Conservation (phyloP, 2,888 invertebrate genomes). For the Pristionchus maxplancki region DNA sequence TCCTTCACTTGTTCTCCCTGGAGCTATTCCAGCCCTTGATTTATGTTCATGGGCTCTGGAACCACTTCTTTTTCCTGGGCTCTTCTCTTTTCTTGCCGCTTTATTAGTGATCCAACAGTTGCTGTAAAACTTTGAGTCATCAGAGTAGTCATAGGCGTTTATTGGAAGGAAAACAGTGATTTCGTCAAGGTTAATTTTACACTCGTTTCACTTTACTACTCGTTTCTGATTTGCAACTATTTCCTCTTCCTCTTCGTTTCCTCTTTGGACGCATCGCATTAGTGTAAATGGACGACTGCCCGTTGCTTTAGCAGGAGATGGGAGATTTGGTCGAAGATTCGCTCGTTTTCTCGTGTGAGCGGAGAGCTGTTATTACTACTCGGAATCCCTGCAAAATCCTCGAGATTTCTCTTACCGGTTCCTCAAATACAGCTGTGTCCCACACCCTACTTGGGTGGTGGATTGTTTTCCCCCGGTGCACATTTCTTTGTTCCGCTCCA, state of each 20-base stretch:
- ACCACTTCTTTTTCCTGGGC: neutral
- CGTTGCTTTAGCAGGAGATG: neutral
- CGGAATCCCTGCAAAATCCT: neutral
- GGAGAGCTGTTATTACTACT: neutral
- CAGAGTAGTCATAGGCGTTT: too few species aligned
- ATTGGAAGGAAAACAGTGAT: too few species aligned
- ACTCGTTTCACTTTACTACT: neutral
- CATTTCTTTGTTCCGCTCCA: neutral
- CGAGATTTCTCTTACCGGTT: neutral
- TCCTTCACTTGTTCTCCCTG: neutral
- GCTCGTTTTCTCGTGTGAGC: too few species aligned
- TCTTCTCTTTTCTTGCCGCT: neutral
- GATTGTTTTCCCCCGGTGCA: slow-evolving; percentile 18
- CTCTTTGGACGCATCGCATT: neutral
- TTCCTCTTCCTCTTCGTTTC: neutral
- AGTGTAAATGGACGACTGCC: neutral
- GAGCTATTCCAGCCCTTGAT: neutral
- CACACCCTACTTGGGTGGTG: neutral
- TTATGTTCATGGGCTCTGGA: neutral
- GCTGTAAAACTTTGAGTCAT: neutral
- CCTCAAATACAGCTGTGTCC: neutral
- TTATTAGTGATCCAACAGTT: too few species aligned
- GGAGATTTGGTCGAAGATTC: too few species aligned
- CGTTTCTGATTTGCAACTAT: neutral
- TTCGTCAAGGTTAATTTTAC: too few species aligned